These are phyloP conservation scores for Myopa tessellatipennis DNA, from an alignment of 2,888 invertebrate species.

Conservation along the genomic window DNA sequence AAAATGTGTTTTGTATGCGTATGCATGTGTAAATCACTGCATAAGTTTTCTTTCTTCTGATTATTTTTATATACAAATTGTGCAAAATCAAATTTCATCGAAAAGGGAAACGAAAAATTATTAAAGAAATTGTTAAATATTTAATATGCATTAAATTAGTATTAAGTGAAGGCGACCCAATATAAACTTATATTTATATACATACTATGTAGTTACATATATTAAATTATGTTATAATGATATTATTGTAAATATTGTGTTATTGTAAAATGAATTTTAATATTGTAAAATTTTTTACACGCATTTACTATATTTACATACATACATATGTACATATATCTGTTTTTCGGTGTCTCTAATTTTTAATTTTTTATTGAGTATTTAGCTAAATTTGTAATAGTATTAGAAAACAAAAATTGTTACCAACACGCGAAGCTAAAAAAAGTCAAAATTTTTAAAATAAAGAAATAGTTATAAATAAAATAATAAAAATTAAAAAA, in stretches of 20 bases:
- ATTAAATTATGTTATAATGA: not conserved
- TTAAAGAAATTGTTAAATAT: conserved; percentile 6
- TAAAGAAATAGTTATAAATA: not conserved
- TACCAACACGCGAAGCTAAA: not conserved
- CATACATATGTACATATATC: no score
- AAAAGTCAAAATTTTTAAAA: not conserved
- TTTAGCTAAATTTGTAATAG: conserved; percentile 27
- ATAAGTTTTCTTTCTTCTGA: not conserved
- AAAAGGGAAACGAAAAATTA: not conserved
- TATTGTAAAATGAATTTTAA: not conserved
- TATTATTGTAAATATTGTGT: not conserved
- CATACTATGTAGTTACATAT: not conserved
- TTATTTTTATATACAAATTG: not conserved
- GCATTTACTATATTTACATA: conserved; percentile 20
- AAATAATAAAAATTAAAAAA: no score
- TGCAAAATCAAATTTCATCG: not conserved
- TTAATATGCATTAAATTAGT: conserved; percentile 3
- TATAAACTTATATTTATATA: not conserved
- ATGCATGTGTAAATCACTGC: no score
- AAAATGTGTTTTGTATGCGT: no score
- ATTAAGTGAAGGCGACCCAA: not conserved
- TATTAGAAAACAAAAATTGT: conserved; percentile 11
- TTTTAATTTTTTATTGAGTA: conserved; percentile 23
- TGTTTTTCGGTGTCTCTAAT: conserved; percentile 20
- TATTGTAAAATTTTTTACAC: not conserved